phyloP scores from a whole-genome alignment of 2,113 vertebrate species.

The Murina feae region DNA sequence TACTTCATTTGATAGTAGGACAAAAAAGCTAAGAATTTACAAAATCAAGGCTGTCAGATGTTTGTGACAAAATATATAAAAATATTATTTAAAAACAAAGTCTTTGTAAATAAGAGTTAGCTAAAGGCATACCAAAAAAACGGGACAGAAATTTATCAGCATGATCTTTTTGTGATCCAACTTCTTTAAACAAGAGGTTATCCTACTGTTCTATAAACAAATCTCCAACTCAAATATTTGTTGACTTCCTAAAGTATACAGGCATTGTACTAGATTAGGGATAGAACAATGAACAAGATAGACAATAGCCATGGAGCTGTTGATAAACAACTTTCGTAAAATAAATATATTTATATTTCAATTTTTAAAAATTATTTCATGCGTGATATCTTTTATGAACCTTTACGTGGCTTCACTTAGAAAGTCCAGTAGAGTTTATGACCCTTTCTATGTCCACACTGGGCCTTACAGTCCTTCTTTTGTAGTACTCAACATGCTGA shows the following conservation, averaged over 20 bases:
- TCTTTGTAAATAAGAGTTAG: background rate
- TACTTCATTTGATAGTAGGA: background rate
- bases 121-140: background rate
- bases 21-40: background rate
- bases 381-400: background rate
- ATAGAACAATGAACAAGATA: background rate
- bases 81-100: background rate
- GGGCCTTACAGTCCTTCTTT: background rate
- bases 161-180: background rate
- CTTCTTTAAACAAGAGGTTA: background rate
- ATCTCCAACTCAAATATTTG: background rate
- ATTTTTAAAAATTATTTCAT: background rate
- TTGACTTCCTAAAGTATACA: background rate
- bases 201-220: background rate
- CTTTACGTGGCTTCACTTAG: background rate
- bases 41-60: background rate
- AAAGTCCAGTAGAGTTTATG: background rate
- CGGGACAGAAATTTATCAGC: background rate
- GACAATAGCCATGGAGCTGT: background rate
- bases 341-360: background rate
- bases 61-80: background rate
- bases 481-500: background rate
- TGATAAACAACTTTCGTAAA: background rate
- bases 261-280: background rate
- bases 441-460: background rate